Evolutionary conservation across 2,888 invertebrate genomes (phyloP).

Genomic region (Alcis repandata): DNA sequence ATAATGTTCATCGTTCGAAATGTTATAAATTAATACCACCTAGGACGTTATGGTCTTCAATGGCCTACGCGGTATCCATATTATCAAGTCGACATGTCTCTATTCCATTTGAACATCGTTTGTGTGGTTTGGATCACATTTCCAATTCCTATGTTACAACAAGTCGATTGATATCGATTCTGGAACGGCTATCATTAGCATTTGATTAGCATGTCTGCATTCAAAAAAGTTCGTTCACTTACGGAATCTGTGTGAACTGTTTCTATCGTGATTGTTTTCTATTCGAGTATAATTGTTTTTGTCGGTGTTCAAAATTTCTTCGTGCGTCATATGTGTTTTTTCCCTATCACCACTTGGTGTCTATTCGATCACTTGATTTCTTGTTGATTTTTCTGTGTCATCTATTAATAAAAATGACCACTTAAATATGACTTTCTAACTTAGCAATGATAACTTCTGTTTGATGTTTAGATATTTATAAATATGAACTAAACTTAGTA

Average conservation of each 20-base stretch:
- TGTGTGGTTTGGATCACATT: constrained; percentile 42
- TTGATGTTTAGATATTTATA: no score
- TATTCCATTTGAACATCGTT: constrained; percentile 41
- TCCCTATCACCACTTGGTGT: not conserved
- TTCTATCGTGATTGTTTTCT: constrained; percentile 33
- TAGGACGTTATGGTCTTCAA: constrained; percentile 40
- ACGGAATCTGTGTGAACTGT: constrained; percentile 44
- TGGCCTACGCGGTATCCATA: constrained; percentile 38
- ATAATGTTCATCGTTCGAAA: constrained; percentile 1
- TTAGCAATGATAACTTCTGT: not conserved
- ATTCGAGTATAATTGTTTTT: constrained; percentile 29
- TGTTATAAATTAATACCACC: constrained; percentile 42
- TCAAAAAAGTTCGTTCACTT: constrained; percentile 51
- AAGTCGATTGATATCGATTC: constrained; percentile 47
- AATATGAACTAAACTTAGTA: no score
- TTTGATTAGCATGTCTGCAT: constrained; percentile 52
- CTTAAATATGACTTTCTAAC: not conserved
- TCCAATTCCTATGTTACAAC: constrained; percentile 46
- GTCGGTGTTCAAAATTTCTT: constrained; percentile 25
- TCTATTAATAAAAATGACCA: not conserved
- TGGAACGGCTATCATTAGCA: constrained; percentile 51
- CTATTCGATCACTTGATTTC: not conserved
- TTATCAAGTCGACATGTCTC: constrained; percentile 40
- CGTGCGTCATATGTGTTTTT: constrained; percentile 12
- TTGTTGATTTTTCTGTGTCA: not conserved